phyloP scores from a whole-genome alignment of 1,140 invertebrate species.

The Ceratina japonica region DNA sequence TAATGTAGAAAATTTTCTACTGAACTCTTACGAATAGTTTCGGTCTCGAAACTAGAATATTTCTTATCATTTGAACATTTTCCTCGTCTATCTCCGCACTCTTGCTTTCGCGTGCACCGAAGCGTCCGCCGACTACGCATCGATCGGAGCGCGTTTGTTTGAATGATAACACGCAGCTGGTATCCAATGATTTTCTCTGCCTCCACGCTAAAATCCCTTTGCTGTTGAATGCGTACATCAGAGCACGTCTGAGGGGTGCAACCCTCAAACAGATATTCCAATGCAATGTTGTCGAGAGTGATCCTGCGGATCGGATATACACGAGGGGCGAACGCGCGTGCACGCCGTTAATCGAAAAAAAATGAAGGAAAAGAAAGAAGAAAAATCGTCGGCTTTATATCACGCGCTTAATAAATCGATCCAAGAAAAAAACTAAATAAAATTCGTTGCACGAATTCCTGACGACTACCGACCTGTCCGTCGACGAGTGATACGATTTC shows the following conservation, averaged over 20 bases:
- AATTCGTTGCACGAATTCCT: not conserved
- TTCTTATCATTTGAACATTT: not conserved
- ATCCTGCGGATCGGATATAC: constrained; percentile 1
- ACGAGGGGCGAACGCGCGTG: not conserved
- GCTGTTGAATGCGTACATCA: not conserved
- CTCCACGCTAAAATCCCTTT: constrained; percentile 20
- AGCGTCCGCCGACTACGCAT: not conserved
- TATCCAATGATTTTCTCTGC: constrained; percentile 21
- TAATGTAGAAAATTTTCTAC: no score
- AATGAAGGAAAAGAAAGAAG: not conserved
- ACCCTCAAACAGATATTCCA: constrained; percentile 36
- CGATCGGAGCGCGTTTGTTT: not conserved
- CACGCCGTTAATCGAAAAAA: constrained; percentile 12
- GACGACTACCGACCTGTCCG: not conserved
- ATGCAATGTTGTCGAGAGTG: constrained; percentile 16
- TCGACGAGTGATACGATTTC: no score
- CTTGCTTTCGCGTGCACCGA: not conserved
- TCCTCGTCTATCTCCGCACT: not conserved
- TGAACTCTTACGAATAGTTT: not conserved
- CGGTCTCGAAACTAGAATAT: not conserved
- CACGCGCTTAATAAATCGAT: not conserved
- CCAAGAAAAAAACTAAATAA: constrained; percentile 12
- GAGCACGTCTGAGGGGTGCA: constrained; percentile 12
- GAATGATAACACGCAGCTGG: constrained; percentile 3
- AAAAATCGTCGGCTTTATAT: not conserved